Evolutionary conservation across 2,797 vertebrate species (phyloP).

Genomic region (Argyrosomus regius): DNA sequence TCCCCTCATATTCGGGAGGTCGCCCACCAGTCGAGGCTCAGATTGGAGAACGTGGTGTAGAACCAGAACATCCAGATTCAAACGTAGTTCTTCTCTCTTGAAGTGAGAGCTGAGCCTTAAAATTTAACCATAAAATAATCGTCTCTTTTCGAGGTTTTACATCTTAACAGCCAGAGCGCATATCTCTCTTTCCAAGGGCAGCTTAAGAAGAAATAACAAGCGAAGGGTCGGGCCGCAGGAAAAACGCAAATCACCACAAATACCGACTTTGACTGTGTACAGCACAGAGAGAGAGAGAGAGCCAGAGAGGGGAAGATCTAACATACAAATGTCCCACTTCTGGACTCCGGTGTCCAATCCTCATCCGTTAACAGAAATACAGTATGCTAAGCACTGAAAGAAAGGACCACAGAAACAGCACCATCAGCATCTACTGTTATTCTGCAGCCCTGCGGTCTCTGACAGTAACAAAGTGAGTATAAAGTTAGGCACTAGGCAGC

Average conservation of each 20-base stretch:
- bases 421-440: constrained; percentile 11
- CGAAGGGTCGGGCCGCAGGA: constrained; percentile 6
- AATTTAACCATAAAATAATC: constrained; percentile 1
- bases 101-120: neutral
- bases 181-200: constrained; percentile 10
- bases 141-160: constrained; percentile 16
- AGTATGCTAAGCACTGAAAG: neutral
- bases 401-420: constrained; percentile 14
- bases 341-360: constrained; percentile 29
- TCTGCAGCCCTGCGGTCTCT: constrained; percentile 15
- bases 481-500: neutral
- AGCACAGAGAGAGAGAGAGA: neutral
- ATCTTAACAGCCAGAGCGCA: neutral
- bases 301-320: neutral
- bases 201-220: constrained; percentile 5
- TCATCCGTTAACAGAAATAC: constrained; percentile 5
- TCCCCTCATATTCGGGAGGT: constrained; percentile 10
- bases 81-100: neutral
- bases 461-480: constrained; percentile 8
- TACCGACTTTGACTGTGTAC: constrained; percentile 8
- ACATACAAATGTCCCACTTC: constrained; percentile 5
- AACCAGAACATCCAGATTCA: constrained; percentile 12
- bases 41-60: neutral
- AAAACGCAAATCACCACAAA: constrained; percentile 18
- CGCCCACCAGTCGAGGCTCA: neutral